Base-by-base conservation (phyloP, 2,113 vertebrate genomes). In the Pygoscelis antarcticus region DNA sequence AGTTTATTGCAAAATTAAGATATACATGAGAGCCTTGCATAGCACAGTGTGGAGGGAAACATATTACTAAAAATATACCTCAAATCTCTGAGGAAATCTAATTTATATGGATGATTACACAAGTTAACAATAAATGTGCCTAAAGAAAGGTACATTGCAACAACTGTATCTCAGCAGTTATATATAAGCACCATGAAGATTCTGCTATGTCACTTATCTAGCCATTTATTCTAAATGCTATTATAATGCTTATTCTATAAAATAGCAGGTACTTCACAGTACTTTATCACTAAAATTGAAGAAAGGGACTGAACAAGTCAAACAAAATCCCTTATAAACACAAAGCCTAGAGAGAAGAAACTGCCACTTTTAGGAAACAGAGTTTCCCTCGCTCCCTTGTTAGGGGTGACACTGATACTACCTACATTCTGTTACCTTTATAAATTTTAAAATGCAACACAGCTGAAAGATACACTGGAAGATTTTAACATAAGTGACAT, bases 361-460 rank as follows among this genome's bases (percentile, higher is more conserved):
- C 8, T 32, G n/a, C 51, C 47, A 32, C 8, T 92, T 86, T 58
- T 16, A 29, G 42, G 19, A 46, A 83, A 17, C 1, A 2, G 16
- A 22, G 13, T 23, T 87, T 55, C 30, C 42, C 16, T 74, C 1
- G 0, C 15, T 57, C 12, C 7, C 9, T 68, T 16, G 0, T 36
- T 68, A 52, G 19, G 17, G 20, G 4, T 77, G n/a, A 64, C 13
- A 29, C 1, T 38, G 46, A 42, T 23, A 16, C 9, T 34, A 62
- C 17, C 7, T 30, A 61, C 16, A 7, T 38, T 69, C 40, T 75
- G 42, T 27, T 46, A n/a, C 27, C 16, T 61, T 58, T 69, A 61
- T 8, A 47, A 9, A 29, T 44, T 69, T 29, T 25, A 30, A 77
- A 64, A 44, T 7, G 27, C 30, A 13, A 71, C 38, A 12, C 0